Base-by-base conservation (phyloP, 2,797 vertebrate species). In the Glossophaga mutica region DNA sequence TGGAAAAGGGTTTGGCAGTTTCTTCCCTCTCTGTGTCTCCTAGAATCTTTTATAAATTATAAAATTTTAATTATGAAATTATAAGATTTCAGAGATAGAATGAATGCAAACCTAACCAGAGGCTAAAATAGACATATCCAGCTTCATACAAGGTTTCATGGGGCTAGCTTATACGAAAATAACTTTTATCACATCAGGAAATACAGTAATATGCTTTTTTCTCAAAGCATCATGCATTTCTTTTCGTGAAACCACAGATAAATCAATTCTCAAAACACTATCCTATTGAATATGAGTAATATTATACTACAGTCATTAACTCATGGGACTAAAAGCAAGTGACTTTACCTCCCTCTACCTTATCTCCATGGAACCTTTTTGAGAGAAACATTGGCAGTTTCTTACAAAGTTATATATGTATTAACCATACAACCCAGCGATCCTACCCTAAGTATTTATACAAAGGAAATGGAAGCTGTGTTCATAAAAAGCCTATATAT, bases 11-110 rank as follows among this genome's bases (percentile, higher is more conserved):
- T 24, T 19, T 82, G n/a, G n/a, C 39, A 78, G 12, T 70, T 67
- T 46, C 32, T 70, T 70, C 18, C 22, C 37, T 70, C 18, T 59
- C n/a, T 62, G 24, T 39, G 48, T 37, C n/a, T 68, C 50, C 96
- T 96, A 93, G 78, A 98, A 96, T 96, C 86, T 97, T 97, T 96
- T 96, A 96, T 57, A 24, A 57, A 9, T 57, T 32, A 29, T 59
- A 62, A 62, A 62, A 62, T 29, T 98, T 59, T 59, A 59, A 59
- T 29, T 59, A 59, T 59, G 11, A 29, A 59, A 59, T 29, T 97
- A 97, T 97, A 97, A 96, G 86, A 98, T 97, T 97, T 96, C 96
- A 97, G 94, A 97, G 94, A 98, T 96, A 82, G 97, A 98, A 98
- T 97, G 74, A 97, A 97, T 82, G 90, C 95, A 97, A 96, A 96